phyloP scores from a whole-genome alignment of 2,888 invertebrate species.

The Trypoxylon attenuatum region DNA sequence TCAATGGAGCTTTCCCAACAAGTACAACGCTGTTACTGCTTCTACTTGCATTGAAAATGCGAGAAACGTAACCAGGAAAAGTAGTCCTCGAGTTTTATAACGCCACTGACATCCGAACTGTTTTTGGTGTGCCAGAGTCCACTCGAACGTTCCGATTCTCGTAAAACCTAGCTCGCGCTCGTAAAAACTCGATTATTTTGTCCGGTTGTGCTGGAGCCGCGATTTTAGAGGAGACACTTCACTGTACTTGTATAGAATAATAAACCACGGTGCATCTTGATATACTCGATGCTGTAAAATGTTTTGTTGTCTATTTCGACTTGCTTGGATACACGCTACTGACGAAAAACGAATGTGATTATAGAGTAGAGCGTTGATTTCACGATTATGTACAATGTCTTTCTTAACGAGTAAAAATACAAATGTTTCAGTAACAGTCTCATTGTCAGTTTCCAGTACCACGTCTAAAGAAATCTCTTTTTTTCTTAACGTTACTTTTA shows the following conservation, averaged over 20 bases:
- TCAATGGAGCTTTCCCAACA: too few relatives aligned
- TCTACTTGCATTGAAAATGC: neutral
- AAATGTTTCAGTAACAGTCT: too few relatives aligned
- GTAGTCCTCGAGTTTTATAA: constrained; percentile 24
- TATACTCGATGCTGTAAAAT: neutral
- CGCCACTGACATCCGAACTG: constrained; percentile 25
- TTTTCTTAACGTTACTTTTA: too few relatives aligned
- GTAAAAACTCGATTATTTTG: constrained; percentile 42
- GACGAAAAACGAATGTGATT: too few relatives aligned
- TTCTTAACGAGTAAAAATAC: too few relatives aligned
- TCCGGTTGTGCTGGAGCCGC: constrained; percentile 16
- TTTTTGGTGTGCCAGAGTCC: constrained; percentile 20
- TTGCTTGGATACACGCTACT: too few relatives aligned
- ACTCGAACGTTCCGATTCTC: constrained; percentile 29
- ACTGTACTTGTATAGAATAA: constrained; percentile 22
- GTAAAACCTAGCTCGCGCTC: constrained; percentile 23
- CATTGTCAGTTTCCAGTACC: too few relatives aligned
- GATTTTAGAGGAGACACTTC: constrained; percentile 4
- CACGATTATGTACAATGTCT: too few relatives aligned
- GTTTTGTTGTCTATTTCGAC: too few relatives aligned
- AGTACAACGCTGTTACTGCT: too few relatives aligned
- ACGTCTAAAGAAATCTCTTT: too few relatives aligned
- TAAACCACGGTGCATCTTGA: neutral
- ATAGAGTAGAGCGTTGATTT: too few relatives aligned
- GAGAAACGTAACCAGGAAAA: neutral